These are phyloP conservation scores for Drosophila kikkawai DNA, from an alignment of 1,140 invertebrate genomes.

Conservation along the genomic window DNA sequence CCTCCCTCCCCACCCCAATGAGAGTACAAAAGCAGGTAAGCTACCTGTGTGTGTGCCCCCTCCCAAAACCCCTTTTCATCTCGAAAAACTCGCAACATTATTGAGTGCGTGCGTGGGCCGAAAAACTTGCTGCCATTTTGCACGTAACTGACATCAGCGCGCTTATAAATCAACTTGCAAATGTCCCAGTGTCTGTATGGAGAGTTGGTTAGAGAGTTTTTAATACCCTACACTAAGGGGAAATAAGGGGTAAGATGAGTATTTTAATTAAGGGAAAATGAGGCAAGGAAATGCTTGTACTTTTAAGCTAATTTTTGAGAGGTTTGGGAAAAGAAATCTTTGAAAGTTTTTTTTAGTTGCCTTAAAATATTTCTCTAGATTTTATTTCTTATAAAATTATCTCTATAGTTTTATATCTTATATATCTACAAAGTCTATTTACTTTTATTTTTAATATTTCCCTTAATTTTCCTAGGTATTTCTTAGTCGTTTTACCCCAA, in stretches of 20 bases:
- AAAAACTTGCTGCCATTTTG: conserved; percentile 62
- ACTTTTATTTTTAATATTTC: background rate
- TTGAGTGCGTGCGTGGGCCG: conserved; percentile 69
- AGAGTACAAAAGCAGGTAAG: conserved; percentile 23
- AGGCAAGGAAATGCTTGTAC: background rate
- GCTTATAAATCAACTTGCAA: conserved; percentile 83
- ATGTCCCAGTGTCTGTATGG: conserved; percentile 38
- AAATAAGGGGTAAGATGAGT: background rate
- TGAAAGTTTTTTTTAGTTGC: background rate
- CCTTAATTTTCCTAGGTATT: background rate
- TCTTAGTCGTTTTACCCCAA: background rate
- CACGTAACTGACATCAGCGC: conserved; percentile 81
- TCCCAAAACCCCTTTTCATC: background rate
- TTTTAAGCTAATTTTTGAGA: too few relatives aligned
- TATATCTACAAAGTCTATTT: too few relatives aligned
- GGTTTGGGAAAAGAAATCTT: too few relatives aligned
- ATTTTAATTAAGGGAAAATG: background rate
- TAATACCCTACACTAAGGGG: background rate
- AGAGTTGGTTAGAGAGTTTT: background rate
- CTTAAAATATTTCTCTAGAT: too few relatives aligned
- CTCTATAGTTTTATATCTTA: background rate
- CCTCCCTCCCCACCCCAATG: too few relatives aligned
- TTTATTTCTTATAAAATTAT: too few relatives aligned
- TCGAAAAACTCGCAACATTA: conserved; percentile 52
- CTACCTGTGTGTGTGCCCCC: background rate